These are phyloP conservation scores for Zophobas morio DNA, from an alignment of 1,140 invertebrate genomes.

Conservation along the genomic window DNA sequence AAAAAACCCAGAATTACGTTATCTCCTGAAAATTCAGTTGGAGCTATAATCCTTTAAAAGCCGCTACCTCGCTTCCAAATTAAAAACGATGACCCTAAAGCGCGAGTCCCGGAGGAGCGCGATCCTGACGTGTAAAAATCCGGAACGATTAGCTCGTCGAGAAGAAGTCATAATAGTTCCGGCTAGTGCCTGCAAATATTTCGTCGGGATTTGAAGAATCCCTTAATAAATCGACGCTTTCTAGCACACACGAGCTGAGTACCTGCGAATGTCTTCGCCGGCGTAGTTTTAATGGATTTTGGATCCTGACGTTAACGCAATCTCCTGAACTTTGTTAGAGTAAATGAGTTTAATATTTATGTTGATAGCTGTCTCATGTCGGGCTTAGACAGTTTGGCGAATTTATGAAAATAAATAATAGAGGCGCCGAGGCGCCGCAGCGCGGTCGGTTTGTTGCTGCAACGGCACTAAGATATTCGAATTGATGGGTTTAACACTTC, in stretches of 20 bases:
- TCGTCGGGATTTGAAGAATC: slow-evolving; percentile 25
- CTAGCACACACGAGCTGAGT: slow-evolving; percentile 1
- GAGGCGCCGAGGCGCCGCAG: background rate
- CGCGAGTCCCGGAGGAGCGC: background rate
- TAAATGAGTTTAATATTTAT: slow-evolving; percentile 40
- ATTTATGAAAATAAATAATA: slow-evolving; percentile 21
- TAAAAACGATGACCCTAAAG: background rate
- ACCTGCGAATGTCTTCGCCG: background rate
- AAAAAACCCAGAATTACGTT: background rate
- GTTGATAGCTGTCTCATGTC: slow-evolving; percentile 25
- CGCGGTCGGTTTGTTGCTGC: background rate
- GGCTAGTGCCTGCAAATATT: slow-evolving; percentile 9
- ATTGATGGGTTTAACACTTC: slow-evolving; percentile 19
- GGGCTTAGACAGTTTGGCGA: slow-evolving; percentile 22
- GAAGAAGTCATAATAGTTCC: slow-evolving; percentile 6
- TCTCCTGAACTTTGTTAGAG: slow-evolving; percentile 29
- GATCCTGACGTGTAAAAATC: slow-evolving; percentile 7
- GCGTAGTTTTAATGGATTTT: slow-evolving; percentile 27
- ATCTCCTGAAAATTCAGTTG: background rate
- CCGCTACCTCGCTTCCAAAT: background rate
- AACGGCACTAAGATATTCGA: background rate
- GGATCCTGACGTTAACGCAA: slow-evolving; percentile 21
- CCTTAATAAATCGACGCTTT: slow-evolving; percentile 15
- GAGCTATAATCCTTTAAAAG: background rate
- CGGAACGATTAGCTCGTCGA: background rate